A percentile compares a stretch with the other conserved stretches of the same genome.
phyloP scores from a whole-genome alignment of 2,888 invertebrate species.

The Nebria salina region DNA sequence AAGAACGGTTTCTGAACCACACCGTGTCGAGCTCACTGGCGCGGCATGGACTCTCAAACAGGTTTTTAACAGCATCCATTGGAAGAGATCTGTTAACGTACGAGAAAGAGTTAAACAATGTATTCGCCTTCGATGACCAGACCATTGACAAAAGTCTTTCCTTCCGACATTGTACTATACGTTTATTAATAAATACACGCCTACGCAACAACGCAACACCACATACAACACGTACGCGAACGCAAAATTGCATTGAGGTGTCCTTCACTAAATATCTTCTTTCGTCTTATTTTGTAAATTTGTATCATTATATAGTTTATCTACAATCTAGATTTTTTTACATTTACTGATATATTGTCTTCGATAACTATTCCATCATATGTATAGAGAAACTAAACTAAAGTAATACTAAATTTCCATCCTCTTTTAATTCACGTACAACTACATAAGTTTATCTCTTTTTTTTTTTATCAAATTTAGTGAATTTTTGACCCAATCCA shows the following conservation, averaged over 20 bases:
- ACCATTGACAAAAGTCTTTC: constrained; percentile 17
- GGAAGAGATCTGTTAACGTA: not conserved
- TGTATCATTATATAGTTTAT: not conserved
- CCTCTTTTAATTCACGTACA: no score
- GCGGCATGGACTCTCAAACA: constrained; percentile 6
- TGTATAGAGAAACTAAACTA: no score
- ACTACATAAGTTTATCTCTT: no score
- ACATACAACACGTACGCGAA: not conserved
- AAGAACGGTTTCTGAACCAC: not conserved
- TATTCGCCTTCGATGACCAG: not conserved
- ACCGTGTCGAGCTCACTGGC: not conserved
- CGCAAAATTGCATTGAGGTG: not conserved
- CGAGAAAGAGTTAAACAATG: constrained; percentile 1
- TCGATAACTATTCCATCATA: no score
- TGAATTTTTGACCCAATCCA: not conserved
- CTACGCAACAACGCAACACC: not conserved
- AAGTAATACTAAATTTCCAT: no score
- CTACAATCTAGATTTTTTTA: no score
- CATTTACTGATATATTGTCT: no score
- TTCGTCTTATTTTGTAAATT: not conserved
- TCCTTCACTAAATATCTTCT: not conserved
- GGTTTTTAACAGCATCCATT: not conserved
- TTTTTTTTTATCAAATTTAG: no score
- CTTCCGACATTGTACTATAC: constrained; percentile 11
- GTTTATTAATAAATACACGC: constrained; percentile 20